phyloP scores from a whole-genome alignment of 2,113 vertebrate species.

The Notiomystis cincta region DNA sequence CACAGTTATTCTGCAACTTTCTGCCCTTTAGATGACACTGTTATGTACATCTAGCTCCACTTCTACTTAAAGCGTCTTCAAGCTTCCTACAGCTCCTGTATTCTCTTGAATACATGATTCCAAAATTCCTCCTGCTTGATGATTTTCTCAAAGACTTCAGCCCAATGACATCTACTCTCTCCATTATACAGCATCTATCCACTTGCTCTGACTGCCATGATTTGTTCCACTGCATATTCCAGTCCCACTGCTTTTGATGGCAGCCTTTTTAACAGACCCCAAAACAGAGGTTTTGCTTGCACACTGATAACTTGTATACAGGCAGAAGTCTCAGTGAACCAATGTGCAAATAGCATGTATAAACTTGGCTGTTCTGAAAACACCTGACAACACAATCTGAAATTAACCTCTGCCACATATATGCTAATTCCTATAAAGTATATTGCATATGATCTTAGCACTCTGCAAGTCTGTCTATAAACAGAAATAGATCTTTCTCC shows the following conservation, averaged over 20 bases:
- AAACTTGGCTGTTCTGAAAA: not conserved
- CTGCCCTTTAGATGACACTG: not conserved
- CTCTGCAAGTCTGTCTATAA: not conserved
- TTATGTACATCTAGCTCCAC: not conserved
- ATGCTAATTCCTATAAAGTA: not conserved
- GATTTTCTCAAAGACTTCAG: not conserved
- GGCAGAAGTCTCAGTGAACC: not conserved
- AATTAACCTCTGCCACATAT: not conserved
- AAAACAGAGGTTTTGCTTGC: not conserved
- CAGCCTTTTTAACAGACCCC: not conserved
- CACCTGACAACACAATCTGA: not conserved
- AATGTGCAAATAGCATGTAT: not conserved
- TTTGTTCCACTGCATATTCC: not conserved
- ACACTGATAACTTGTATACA: not conserved
- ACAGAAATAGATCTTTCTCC: not conserved
- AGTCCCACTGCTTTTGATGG: not conserved
- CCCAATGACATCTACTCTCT: not conserved
- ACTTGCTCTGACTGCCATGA: not conserved
- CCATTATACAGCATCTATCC: rapidly evolving
- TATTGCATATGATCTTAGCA: not conserved
- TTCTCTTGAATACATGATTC: not conserved
- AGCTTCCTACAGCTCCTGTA: not conserved
- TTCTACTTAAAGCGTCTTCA: not conserved
- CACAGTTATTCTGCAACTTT: not conserved
- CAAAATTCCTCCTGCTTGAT: not conserved